Base-by-base conservation (phyloP, 1,140 invertebrate genomes). In the Heliconius himera region DNA sequence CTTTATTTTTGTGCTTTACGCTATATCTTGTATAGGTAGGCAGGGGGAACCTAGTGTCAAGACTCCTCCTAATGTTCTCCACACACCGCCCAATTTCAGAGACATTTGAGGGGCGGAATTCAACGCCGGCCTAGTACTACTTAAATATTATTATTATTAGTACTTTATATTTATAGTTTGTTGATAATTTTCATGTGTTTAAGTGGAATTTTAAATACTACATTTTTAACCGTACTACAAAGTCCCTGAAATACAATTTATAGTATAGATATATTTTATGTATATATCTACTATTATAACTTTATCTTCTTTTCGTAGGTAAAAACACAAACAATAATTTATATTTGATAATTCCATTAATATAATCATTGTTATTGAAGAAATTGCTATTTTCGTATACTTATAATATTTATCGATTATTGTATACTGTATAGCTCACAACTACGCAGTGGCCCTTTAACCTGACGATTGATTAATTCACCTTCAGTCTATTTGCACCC, bases 381-480 rank as follows among this genome's bases (percentile, higher is more conserved):
- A 29, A 66, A 66, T 18, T 41, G 13, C 36, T 41, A 72, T 72
- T 72, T 38, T 41, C 1, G 20, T 72, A 72, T 41, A n/a, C 18
- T 18, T n/a, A 72, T 72, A 38, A 72, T 20, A 72, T n/a, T 72
- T 72, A 41, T 72, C 38, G 9, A 72, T 46, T 16, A 16, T 2
- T 3, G n/a, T n/a, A n/a, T n/a, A n/a, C 13, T 4, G 0, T 22
- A 9, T 26, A 13, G 54, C 54, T 70, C 36, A 38, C 51, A 41
- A 38, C 49, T 29, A 41, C 54, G 54, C 54, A 70, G 26, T 60
- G 38, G 36, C 60, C 38, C 16, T 49, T 76, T 76, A 76, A 76
- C 60, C 74, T 70, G 74, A 29, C 13, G 5, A 22, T 18, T 29
- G 74, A 76, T 76, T 70, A 29, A 70, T 18, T 76, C 60, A 76